Conservation (phyloP, 1,140 invertebrate genomes). For the Penaeus vannamei region DNA sequence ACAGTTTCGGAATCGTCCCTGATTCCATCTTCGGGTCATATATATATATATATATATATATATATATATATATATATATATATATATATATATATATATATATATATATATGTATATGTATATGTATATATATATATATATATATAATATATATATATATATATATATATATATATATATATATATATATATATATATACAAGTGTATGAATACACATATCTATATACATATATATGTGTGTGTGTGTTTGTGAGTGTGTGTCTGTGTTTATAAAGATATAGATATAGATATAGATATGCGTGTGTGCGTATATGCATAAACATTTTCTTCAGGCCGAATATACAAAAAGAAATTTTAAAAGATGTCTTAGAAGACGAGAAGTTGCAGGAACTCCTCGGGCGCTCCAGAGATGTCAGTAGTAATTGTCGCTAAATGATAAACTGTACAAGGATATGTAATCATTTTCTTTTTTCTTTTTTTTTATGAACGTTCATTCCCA, state of each 20-base stretch:
- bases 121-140: background rate
- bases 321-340: background rate
- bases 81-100: constrained; percentile 13
- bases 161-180: constrained; percentile 32
- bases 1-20: no score
- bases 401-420: no score
- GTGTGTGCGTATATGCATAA: background rate
- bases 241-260: background rate
- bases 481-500: no score
- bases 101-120: background rate
- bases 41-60: constrained; percentile 1
- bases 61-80: constrained; percentile 35
- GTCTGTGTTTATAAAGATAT: background rate
- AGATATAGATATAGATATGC: background rate
- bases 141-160: constrained; percentile 27
- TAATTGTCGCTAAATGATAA: no score
- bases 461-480: no score
- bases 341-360: no score
- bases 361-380: no score
- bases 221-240: background rate
- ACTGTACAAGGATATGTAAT: no score
- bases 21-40: no score
- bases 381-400: no score
- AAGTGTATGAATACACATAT: constrained; percentile 22
- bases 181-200: background rate